Percentiles rank a stretch among this genome's conserved stretches.
These are phyloP conservation scores for Centropyge bicolor DNA, from an alignment of 2,797 vertebrate genomes.

Conservation along the genomic window DNA sequence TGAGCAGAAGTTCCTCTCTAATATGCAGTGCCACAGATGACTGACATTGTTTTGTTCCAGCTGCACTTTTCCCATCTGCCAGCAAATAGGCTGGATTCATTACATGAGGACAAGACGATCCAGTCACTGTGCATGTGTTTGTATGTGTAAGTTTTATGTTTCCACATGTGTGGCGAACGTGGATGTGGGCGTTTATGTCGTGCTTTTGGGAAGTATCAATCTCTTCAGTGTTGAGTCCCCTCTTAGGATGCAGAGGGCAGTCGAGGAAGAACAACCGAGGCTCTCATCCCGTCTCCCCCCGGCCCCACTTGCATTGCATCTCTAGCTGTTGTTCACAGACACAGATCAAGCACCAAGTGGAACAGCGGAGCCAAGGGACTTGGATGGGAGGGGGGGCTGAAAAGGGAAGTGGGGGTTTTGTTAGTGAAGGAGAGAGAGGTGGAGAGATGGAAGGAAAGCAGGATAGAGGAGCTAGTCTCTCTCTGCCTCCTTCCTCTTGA, in stretches of 20 bases:
- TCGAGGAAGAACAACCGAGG: constrained; percentile 44
- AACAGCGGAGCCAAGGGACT: constrained; percentile 58
- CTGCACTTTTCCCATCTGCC: constrained; percentile 88
- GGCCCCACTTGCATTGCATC: constrained; percentile 55
- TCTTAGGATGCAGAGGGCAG: constrained; percentile 89
- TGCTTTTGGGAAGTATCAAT: constrained; percentile 86
- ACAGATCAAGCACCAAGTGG: constrained; percentile 84
- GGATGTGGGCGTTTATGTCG: constrained; percentile 53
- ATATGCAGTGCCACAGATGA: constrained; percentile 89
- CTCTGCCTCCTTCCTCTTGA: constrained; percentile 78
- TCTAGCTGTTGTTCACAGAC: constrained; percentile 81
- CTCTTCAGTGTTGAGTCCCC: constrained; percentile 82
- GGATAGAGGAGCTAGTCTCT: constrained; percentile 62
- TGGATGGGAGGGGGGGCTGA: constrained; percentile 34
- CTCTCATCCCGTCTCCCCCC: constrained; percentile 52
- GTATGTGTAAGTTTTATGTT: constrained; percentile 38
- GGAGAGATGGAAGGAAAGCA: constrained; percentile 54
- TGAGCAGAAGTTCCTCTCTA: constrained; percentile 81
- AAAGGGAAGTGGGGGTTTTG: constrained; percentile 40
- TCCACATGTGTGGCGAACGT: constrained; percentile 48
- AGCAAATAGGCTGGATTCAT: constrained; percentile 89
- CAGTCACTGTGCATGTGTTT: constrained; percentile 48
- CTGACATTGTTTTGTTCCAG: constrained; percentile 88
- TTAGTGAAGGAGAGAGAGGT: constrained; percentile 23
- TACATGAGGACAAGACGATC: constrained; percentile 81